Evolutionary conservation across 53 echinoderm and acorn worm genomes (phyloP).

Genomic region (Antedon mediterranea): DNA sequence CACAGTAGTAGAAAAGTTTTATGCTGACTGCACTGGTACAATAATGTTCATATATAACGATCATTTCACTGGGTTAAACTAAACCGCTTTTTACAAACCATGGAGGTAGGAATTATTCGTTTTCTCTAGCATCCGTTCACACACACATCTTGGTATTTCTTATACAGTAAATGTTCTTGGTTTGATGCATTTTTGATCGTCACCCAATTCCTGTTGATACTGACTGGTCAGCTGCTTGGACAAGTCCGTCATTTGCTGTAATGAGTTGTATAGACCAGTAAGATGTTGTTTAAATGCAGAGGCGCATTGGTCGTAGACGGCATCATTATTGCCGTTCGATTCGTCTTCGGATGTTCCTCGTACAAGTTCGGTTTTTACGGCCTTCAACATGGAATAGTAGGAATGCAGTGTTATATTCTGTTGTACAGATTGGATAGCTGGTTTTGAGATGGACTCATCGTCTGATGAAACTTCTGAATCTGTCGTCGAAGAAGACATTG

Average conservation of each 20-base stretch:
- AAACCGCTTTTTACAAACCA: no score
- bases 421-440: slow-evolving; percentile 2
- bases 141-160: no score
- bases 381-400: slow-evolving; percentile 80
- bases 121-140: no score
- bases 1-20: no score
- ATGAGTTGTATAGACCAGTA: slow-evolving; percentile 50
- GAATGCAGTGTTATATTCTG: slow-evolving; percentile 47
- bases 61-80: no score
- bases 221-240: slow-evolving; percentile 55
- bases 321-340: slow-evolving; percentile 10
- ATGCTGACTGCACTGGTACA: no score
- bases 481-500: not conserved
- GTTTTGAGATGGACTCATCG: not conserved
- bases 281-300: slow-evolving; percentile 77
- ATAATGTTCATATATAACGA: no score
- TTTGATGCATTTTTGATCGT: slow-evolving; percentile 67
- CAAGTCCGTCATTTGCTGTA: slow-evolving; percentile 74
- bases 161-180: slow-evolving; percentile 56
- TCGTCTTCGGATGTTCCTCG: slow-evolving; percentile 40
- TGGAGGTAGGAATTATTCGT: no score
- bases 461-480: not conserved
- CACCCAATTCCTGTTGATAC: slow-evolving; percentile 77
- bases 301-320: slow-evolving; percentile 31
- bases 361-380: slow-evolving; percentile 77